Evolutionary conservation across 2,113 vertebrate species (phyloP).

Genomic region (Pluvianellus socialis): DNA sequence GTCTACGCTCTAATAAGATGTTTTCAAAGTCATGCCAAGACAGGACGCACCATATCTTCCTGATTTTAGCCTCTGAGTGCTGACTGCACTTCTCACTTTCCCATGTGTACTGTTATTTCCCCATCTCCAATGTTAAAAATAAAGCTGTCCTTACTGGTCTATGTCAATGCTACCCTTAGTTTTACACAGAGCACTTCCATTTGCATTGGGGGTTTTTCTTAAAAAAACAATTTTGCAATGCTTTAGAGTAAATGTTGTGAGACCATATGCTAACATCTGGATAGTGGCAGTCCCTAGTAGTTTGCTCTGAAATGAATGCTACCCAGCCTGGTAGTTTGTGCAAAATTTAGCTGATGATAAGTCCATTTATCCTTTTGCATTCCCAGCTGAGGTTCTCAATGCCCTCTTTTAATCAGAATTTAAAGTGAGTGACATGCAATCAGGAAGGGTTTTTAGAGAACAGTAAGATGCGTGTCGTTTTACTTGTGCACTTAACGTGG

Average conservation of each 20-base stretch:
- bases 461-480: neutral
- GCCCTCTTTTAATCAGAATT: slow-evolving; percentile 40
- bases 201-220: neutral
- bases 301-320: neutral
- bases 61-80: neutral
- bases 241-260: neutral
- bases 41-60: neutral
- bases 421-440: slow-evolving; percentile 42
- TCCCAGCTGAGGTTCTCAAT: slow-evolving; percentile 21
- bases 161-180: neutral
- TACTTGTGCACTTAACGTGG: neutral
- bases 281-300: neutral
- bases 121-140: neutral
- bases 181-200: neutral
- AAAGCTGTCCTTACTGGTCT: neutral
- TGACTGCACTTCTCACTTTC: neutral
- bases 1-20: neutral
- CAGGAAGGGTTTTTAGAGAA: slow-evolving; percentile 37
- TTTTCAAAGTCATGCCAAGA: neutral
- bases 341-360: slow-evolving; percentile 17
- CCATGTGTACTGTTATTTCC: neutral
- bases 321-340: neutral
- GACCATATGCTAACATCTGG: neutral
- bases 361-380: slow-evolving; percentile 33
- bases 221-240: neutral